A percentile compares a stretch with the other conserved stretches of the same genome.
phyloP scores from a whole-genome alignment of 2,113 vertebrate genomes.

The Okapia johnstoni region DNA sequence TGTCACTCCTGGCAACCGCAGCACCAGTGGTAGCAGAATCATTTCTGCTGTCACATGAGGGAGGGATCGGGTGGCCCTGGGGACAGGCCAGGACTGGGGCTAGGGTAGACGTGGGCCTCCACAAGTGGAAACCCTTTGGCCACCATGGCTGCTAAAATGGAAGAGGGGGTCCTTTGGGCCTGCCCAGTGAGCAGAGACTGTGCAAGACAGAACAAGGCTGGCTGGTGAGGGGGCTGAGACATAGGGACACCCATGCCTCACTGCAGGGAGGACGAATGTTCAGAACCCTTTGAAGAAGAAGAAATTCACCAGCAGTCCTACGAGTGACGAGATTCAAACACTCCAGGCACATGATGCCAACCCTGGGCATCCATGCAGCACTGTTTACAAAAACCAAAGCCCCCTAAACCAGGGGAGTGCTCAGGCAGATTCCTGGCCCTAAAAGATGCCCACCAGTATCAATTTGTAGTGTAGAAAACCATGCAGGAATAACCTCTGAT shows the following conservation, averaged over 20 bases:
- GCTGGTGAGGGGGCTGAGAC: neutral
- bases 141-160: neutral
- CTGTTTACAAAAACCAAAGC: neutral
- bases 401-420: neutral
- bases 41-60: conserved; percentile 38
- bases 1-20: neutral
- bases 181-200: neutral
- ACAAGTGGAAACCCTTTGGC: neutral
- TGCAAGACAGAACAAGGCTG: neutral
- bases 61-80: conserved; percentile 33
- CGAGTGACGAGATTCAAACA: neutral
- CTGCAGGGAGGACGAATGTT: neutral
- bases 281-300: neutral
- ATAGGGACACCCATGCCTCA: neutral
- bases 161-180: neutral
- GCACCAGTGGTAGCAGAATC: neutral
- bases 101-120: neutral
- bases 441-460: neutral
- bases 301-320: neutral
- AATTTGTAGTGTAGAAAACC: neutral
- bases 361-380: neutral
- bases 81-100: neutral
- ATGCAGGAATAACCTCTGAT: neutral
- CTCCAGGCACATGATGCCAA: neutral
- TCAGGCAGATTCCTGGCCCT: neutral